Evolutionary conservation across 2,797 vertebrate genomes (phyloP), one percentile per base, ranked within the genome.

Genomic region (Salarias fasciatus): DNA sequence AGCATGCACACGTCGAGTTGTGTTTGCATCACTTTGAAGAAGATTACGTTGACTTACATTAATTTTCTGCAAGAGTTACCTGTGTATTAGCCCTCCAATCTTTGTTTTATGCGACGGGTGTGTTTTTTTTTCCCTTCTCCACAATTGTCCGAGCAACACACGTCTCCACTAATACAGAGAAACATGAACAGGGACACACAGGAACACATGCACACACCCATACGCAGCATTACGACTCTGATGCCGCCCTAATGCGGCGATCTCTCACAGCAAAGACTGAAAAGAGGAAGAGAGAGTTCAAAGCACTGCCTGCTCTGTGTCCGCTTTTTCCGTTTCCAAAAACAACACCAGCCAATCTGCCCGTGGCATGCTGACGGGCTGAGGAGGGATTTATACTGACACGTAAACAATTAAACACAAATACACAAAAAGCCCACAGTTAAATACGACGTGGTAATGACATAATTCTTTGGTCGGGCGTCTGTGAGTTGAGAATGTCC

Each of bases 261-360:
- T 53, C 56, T 63, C 53, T 40, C 38, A 62, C 36, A 61, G 30
- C 40, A 59, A 45, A 54, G 11, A 40, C 58, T 8, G 43, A 46
- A 45, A 48, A 56, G 24, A 46, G 12, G 12, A 30, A 31, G 29
- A 11, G 55, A 8, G 8, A 46, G 62, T 71, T 81, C 58, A 84
- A 75, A 82, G 75, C 53, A 24, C 6, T 29, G 57, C 35, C 49
- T 8, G 62, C 48, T 59, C 71, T 86, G 81, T 82, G 79, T 45
- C 46, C 38, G 52, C 77, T 64, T 72, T 51, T 68, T 46, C 40
- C 4, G 77, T 79, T 77, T 88, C 77, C 79, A 85, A 80, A 77
- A 78, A 75, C 72, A 87, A 85, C 83, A 82, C 45, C 46, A 56
- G 75, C 69, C 36, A 75, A 77, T 83, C 58, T 59, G 60, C 56